A percentile compares a stretch with the other conserved stretches of the same genome.
These are phyloP conservation scores for Prunella himalayana DNA, from an alignment of 2,113 vertebrate genomes.

Conservation along the genomic window DNA sequence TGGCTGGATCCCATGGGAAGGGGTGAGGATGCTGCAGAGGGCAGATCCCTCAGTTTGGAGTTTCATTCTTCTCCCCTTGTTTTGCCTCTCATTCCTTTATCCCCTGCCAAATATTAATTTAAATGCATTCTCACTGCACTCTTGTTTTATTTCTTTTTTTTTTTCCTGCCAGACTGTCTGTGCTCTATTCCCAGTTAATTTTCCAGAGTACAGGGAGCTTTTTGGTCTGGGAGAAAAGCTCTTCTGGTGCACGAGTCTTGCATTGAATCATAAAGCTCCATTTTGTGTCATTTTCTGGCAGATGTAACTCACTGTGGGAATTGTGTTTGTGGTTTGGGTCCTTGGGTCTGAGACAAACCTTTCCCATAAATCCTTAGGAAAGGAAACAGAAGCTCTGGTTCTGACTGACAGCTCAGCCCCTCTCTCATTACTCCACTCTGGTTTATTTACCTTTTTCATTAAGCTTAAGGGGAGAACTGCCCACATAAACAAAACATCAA, in stretches of 20 bases:
- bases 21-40: not conserved
- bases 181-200: not conserved
- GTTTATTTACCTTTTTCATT: conserved; percentile 4
- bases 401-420: not conserved
- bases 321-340: not conserved
- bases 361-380: not conserved
- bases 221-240: not conserved
- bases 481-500: not conserved
- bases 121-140: not conserved
- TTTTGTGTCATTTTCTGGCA: not conserved
- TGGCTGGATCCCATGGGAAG: rapidly evolving
- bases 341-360: not conserved
- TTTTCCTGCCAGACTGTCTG: not conserved
- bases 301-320: not conserved
- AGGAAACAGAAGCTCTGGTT: not conserved
- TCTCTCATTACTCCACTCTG: not conserved
- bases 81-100: not conserved
- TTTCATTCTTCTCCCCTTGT: not conserved
- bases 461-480: not conserved
- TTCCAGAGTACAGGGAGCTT: not conserved
- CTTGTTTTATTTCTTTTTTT: not conserved
- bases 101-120: not conserved
- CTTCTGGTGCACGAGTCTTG: not conserved
- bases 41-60: not conserved
- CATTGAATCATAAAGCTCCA: not conserved